These are phyloP conservation scores for Stramonita haemastoma DNA, from an alignment of 2,888 invertebrate species.

Conservation along the genomic window DNA sequence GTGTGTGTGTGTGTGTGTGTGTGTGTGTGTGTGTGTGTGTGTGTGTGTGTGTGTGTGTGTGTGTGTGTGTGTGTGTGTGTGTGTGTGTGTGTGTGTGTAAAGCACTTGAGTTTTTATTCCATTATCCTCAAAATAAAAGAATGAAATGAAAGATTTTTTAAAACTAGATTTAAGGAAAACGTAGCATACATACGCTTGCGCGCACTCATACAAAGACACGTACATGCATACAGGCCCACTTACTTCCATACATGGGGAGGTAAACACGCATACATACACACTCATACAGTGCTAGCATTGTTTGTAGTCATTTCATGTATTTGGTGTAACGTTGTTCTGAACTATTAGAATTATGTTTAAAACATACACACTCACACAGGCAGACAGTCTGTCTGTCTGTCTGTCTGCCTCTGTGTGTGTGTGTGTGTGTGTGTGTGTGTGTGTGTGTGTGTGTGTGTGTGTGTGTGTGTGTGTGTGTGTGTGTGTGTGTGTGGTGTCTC, in stretches of 20 bases:
- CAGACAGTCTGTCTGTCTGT: background rate
- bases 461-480: background rate
- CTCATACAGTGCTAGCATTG: too few species aligned
- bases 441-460: background rate
- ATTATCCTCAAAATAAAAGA: too few species aligned
- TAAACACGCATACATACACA: background rate
- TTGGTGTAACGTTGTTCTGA: too few species aligned
- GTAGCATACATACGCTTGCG: background rate
- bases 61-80: background rate
- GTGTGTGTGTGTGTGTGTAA: background rate
- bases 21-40: background rate
- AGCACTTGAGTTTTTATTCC: too few species aligned
- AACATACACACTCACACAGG: background rate
- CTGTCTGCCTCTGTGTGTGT: background rate
- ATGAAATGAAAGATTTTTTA: too few species aligned
- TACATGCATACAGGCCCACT: background rate
- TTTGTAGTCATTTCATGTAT: too few species aligned
- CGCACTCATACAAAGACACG: background rate
- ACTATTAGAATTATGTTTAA: too few species aligned
- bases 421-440: background rate
- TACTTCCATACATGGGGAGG: background rate
- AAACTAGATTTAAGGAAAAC: background rate
- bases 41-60: background rate
- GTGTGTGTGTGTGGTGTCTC: background rate
- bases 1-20: too few species aligned